Conservation (phyloP, 53 echinoderm and acorn worm species). For the Holothuria scabra region DNA sequence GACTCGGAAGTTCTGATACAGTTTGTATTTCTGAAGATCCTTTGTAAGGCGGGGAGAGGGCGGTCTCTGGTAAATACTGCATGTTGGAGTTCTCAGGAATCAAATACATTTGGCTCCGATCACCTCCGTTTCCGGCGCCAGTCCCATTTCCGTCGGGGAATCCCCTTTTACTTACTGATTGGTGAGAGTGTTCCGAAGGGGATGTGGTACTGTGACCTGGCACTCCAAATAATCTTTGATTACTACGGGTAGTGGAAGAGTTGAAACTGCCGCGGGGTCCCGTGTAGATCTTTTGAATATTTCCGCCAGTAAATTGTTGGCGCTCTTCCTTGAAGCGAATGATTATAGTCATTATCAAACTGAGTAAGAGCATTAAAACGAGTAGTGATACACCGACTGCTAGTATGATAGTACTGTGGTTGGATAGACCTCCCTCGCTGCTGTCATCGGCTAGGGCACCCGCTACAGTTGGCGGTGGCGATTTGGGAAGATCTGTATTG, state of each 20-base stretch:
- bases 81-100: conserved; percentile 72
- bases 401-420: conserved; percentile 69
- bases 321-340: conserved; percentile 67
- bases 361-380: conserved; percentile 65
- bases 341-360: conserved; percentile 68
- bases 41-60: conserved; percentile 77
- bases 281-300: conserved; percentile 48
- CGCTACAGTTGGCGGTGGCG: not conserved
- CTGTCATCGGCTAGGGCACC: conserved; percentile 23
- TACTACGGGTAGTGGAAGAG: conserved; percentile 71
- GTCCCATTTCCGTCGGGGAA: conserved; percentile 77
- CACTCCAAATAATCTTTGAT: conserved; percentile 67
- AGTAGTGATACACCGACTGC: conserved; percentile 67
- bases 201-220: conserved; percentile 85
- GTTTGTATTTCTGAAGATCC: conserved; percentile 60
- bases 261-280: conserved; percentile 70
- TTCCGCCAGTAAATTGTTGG: conserved; percentile 31
- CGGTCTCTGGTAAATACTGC: conserved; percentile 67
- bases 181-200: conserved; percentile 84
- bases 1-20: conserved; percentile 63
- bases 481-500: too few relatives aligned
- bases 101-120: conserved; percentile 79
- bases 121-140: conserved; percentile 34
- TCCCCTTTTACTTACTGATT: conserved; percentile 79
- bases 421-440: conserved; percentile 1